Evolutionary conservation across 2,888 invertebrate species (phyloP).

Genomic region (Cetonia aurata): DNA sequence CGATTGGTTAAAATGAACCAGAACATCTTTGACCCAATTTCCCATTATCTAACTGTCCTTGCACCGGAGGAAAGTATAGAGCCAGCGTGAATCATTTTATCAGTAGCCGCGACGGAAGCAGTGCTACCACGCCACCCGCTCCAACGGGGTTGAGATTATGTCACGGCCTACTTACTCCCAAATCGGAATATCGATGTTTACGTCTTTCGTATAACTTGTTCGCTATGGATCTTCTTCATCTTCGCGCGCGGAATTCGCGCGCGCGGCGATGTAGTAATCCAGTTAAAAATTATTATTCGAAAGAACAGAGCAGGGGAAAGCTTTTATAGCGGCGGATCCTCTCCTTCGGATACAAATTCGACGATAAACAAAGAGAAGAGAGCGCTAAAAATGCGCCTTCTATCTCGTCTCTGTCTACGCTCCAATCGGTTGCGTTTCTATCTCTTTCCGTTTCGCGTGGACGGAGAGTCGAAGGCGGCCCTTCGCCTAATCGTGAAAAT

Average conservation of each 20-base stretch:
- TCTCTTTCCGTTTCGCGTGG: background rate
- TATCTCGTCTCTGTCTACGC: background rate
- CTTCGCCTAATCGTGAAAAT: background rate
- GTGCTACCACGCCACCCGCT: too few species aligned
- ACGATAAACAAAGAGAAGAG: background rate
- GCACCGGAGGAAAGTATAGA: too few species aligned
- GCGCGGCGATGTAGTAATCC: background rate
- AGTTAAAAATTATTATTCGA: slow-evolving; percentile 2
- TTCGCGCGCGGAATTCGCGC: background rate
- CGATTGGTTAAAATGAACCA: too few species aligned
- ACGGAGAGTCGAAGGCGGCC: background rate
- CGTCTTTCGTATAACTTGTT: background rate
- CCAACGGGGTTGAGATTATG: background rate
- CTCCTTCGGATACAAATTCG: background rate
- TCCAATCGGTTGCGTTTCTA: too few species aligned
- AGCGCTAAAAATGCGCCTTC: background rate
- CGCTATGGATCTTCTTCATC: too few species aligned
- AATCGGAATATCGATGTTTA: background rate
- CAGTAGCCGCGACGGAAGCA: too few species aligned
- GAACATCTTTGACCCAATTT: too few species aligned
- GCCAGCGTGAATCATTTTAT: too few species aligned
- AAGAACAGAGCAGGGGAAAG: background rate
- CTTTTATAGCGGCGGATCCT: background rate
- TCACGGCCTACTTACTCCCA: background rate
- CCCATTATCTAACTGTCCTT: too few species aligned